Conservation (phyloP, 2,888 invertebrate species). For the Eremobia ochroleuca region DNA sequence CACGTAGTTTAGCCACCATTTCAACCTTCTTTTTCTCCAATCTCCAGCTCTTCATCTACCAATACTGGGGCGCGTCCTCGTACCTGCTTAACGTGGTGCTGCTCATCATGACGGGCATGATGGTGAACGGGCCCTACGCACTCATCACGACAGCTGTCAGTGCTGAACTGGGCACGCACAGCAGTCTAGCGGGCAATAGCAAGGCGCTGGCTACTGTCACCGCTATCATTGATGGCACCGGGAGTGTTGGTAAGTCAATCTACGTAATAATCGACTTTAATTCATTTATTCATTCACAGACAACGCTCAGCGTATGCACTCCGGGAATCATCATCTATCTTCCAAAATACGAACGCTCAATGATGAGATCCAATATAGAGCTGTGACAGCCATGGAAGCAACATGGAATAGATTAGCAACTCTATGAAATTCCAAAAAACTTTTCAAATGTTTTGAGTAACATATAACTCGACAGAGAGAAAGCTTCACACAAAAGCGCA, state of each 20-base stretch:
- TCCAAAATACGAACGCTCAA: no score
- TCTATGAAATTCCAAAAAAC: no score
- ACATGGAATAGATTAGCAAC: no score
- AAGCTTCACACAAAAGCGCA: no score
- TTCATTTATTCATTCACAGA: no score
- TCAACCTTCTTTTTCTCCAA: neutral
- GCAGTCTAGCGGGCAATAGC: constrained; percentile 95
- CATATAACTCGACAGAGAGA: no score
- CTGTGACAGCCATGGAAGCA: no score
- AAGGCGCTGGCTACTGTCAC: constrained; percentile 99
- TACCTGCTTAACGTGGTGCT: constrained; percentile 92
- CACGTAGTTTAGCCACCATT: neutral
- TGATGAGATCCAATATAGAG: no score
- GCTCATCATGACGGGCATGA: constrained; percentile 94
- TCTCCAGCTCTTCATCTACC: constrained; percentile 95
- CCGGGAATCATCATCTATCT: no score
- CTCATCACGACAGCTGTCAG: constrained; percentile 99
- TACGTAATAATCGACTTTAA: neutral
- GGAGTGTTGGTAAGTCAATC: constrained; percentile 92
- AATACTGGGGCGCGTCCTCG: constrained; percentile 93
- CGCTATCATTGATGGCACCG: constrained; percentile 99
- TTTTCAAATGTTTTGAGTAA: no score
- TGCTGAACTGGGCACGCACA: constrained; percentile 97
- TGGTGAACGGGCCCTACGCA: constrained; percentile 99
- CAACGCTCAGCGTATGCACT: no score